Evolutionary conservation across 2,797 vertebrate genomes (phyloP).

Genomic region (Argentina silus): DNA sequence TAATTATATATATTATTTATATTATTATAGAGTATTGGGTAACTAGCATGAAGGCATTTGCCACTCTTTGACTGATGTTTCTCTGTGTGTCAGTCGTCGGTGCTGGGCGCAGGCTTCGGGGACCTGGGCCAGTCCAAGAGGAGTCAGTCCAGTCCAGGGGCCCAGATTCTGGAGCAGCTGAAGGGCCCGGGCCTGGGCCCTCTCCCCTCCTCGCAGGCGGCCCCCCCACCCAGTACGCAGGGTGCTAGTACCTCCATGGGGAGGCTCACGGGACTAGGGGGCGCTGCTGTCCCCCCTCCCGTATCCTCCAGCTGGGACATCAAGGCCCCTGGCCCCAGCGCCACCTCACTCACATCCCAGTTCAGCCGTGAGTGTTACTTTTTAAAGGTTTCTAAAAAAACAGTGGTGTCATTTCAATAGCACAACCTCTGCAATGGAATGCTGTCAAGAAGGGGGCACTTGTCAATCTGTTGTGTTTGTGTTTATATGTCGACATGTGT

Average conservation of each 20-base stretch:
- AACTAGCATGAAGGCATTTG: too few relatives aligned
- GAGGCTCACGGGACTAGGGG: slow-evolving; percentile 66
- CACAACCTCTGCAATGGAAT: too few relatives aligned
- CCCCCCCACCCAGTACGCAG: slow-evolving; percentile 68
- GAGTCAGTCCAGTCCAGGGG: slow-evolving; percentile 80
- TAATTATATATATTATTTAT: too few relatives aligned
- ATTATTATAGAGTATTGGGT: too few relatives aligned
- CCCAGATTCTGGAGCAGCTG: slow-evolving; percentile 90
- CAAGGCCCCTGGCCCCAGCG: slow-evolving; percentile 81
- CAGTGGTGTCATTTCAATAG: too few relatives aligned
- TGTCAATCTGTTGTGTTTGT: too few relatives aligned
- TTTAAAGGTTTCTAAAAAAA: too few relatives aligned
- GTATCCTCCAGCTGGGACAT: slow-evolving; percentile 86
- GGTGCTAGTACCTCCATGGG: slow-evolving; percentile 68
- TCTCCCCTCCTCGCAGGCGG: slow-evolving; percentile 78
- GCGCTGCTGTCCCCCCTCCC: slow-evolving; percentile 49
- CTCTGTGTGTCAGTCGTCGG: slow-evolving; percentile 81
- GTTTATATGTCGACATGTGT: too few relatives aligned
- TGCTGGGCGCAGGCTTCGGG: slow-evolving; percentile 91
- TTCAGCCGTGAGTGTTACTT: slow-evolving; percentile 81
- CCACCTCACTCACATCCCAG: slow-evolving; percentile 80
- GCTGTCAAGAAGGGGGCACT: too few relatives aligned
- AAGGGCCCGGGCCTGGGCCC: slow-evolving; percentile 87
- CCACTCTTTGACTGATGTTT: background rate
- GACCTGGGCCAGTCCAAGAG: slow-evolving; percentile 87